These are phyloP conservation scores for Brachystomella parvula DNA, from an alignment of 1,140 invertebrate genomes.

Conservation along the genomic window DNA sequence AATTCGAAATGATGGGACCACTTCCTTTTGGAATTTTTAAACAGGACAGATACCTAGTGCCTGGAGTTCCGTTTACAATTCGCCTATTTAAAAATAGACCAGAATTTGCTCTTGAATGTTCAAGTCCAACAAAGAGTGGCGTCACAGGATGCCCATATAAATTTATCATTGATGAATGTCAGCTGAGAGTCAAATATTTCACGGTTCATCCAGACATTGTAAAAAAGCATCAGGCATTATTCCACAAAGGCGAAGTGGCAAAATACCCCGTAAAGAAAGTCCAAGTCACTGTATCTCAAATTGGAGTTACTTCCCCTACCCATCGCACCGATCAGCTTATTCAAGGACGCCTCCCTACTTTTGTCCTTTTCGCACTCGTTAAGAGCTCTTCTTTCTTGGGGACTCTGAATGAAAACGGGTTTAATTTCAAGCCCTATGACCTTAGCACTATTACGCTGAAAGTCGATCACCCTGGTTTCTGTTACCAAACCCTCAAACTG, in stretches of 20 bases:
- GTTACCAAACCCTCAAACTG: too few species aligned
- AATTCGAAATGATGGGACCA: neutral
- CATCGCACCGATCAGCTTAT: neutral
- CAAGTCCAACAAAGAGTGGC: neutral
- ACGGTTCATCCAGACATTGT: neutral
- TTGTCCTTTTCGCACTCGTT: neutral
- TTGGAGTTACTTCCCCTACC: neutral
- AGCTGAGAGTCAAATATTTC: neutral
- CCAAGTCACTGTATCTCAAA: neutral
- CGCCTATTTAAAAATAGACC: neutral
- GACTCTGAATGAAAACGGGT: neutral
- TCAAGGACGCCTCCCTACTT: neutral
- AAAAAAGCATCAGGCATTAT: too few species aligned
- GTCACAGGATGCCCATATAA: neutral
- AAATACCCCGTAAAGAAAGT: neutral
- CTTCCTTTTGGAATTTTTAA: neutral
- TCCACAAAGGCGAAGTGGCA: too few species aligned
- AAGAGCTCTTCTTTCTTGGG: neutral
- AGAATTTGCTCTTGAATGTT: neutral
- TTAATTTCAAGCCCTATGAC: too few species aligned
- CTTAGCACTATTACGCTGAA: too few species aligned
- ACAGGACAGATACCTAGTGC: neutral
- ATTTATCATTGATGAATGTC: neutral
- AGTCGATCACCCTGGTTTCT: too few species aligned
- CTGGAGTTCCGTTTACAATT: neutral